These are phyloP conservation scores for Paramormyrops hopkinsi DNA, from an alignment of 2,797 vertebrate species.

Conservation along the genomic window DNA sequence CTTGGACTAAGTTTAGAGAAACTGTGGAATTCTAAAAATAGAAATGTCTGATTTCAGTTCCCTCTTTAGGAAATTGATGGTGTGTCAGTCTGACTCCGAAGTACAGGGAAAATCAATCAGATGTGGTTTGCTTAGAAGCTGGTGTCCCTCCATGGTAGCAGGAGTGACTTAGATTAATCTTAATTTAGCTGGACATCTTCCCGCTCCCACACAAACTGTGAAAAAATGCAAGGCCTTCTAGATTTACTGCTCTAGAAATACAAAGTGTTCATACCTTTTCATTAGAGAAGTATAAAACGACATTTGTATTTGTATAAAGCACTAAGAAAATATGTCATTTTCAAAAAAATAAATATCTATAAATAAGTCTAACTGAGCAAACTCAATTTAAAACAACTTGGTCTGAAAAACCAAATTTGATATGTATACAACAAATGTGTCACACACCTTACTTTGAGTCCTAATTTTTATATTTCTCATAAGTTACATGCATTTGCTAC, in stretches of 20 bases:
- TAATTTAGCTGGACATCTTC: constrained; percentile 18
- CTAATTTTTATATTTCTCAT: neutral
- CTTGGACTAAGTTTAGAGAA: neutral
- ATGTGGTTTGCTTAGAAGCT: constrained; percentile 14
- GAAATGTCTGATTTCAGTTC: neutral
- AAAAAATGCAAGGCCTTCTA: neutral
- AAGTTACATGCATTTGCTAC: neutral
- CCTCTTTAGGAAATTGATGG: constrained; percentile 26
- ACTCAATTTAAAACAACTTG: neutral
- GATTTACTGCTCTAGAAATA: neutral
- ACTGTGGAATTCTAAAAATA: neutral
- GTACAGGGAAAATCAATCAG: constrained; percentile 13
- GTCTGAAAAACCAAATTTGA: neutral
- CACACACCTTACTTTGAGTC: neutral
- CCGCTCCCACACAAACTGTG: neutral
- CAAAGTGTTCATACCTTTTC: constrained; percentile 14
- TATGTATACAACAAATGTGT: neutral
- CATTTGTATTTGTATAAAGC: neutral
- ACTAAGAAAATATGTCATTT: neutral
- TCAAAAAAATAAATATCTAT: neutral
- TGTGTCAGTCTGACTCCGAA: constrained; percentile 20
- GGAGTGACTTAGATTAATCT: constrained; percentile 16
- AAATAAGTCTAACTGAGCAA: neutral
- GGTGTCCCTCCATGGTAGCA: constrained; percentile 1
- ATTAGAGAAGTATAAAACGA: neutral